Evolutionary conservation across 2,888 invertebrate genomes (phyloP).

Genomic region (Scaeva pyrastri): DNA sequence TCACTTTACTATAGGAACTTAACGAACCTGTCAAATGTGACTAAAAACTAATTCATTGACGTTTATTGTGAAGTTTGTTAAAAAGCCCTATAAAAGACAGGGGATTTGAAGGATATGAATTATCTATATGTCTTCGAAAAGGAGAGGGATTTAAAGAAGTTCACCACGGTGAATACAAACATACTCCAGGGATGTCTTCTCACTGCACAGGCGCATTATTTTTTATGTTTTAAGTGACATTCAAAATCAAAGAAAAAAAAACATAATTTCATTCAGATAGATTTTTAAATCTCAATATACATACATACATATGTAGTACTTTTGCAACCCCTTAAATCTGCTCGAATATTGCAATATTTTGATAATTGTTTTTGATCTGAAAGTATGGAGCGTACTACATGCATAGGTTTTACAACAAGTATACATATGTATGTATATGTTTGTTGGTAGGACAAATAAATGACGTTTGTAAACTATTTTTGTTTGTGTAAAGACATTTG

Average conservation of each 20-base stretch:
- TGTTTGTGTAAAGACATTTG: conserved; percentile 63
- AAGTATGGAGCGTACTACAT: not conserved
- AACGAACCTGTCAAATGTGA: not conserved
- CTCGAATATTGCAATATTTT: conserved; percentile 32
- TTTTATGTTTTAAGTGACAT: not conserved
- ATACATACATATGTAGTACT: not conserved
- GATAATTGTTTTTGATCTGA: conserved; percentile 20
- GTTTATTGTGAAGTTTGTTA: no score
- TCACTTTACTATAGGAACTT: not conserved
- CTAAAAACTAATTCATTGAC: not conserved
- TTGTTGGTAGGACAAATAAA: no score
- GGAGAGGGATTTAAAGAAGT: not conserved
- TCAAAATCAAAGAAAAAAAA: conserved; percentile 8
- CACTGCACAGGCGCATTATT: conserved; percentile 50
- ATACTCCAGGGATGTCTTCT: not conserved
- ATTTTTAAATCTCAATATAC: not conserved
- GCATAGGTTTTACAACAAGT: conserved; percentile 1
- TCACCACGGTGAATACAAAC: conserved; percentile 4
- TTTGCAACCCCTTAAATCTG: conserved; percentile 17
- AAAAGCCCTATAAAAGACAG: no score
- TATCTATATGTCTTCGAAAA: no score
- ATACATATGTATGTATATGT: no score
- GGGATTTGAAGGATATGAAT: no score
- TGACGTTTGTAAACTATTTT: not conserved
- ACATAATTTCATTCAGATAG: conserved; percentile 63